These are phyloP conservation scores for Diplosoma virens DNA, from an alignment of 23 tunicate genomes.

Conservation along the genomic window DNA sequence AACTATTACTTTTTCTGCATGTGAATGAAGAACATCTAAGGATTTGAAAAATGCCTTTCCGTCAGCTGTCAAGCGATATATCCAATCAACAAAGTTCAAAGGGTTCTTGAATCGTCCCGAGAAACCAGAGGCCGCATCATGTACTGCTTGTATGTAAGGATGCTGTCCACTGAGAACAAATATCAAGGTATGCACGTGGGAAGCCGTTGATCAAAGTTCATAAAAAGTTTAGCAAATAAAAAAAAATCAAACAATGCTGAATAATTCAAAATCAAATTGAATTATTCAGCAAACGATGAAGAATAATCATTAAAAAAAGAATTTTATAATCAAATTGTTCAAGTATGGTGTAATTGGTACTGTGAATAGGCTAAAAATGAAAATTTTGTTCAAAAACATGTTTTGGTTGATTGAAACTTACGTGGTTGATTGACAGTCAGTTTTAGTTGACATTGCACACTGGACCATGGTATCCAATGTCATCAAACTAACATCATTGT, in stretches of 20 bases:
- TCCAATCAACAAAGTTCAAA: slow-evolving; percentile 28
- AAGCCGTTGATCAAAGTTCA: too few relatives aligned
- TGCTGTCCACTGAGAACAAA: not conserved
- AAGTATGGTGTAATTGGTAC: too few relatives aligned
- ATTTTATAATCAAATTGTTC: too few relatives aligned
- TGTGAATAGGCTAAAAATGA: too few relatives aligned
- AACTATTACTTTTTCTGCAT: slow-evolving; percentile 45
- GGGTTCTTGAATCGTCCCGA: slow-evolving; percentile 27
- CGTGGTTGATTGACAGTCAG: slow-evolving; percentile 14
- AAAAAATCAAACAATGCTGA: too few relatives aligned
- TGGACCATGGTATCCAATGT: slow-evolving; percentile 30
- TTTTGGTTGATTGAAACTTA: too few relatives aligned
- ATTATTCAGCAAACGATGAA: too few relatives aligned
- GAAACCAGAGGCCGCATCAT: not conserved
- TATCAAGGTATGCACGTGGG: too few relatives aligned
- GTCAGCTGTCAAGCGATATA: slow-evolving; percentile 14
- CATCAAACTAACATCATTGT: slow-evolving; percentile 12
- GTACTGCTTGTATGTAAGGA: slow-evolving; percentile 46
- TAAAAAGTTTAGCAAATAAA: too few relatives aligned
- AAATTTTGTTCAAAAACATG: too few relatives aligned
- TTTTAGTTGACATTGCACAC: slow-evolving; percentile 29
- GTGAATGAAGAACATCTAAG: slow-evolving; percentile 23
- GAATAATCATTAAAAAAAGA: too few relatives aligned
- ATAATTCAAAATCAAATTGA: too few relatives aligned
- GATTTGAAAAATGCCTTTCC: slow-evolving; percentile 34